Evolutionary conservation across 2,113 vertebrate species (phyloP).

Genomic region (Rutilus rutilus): DNA sequence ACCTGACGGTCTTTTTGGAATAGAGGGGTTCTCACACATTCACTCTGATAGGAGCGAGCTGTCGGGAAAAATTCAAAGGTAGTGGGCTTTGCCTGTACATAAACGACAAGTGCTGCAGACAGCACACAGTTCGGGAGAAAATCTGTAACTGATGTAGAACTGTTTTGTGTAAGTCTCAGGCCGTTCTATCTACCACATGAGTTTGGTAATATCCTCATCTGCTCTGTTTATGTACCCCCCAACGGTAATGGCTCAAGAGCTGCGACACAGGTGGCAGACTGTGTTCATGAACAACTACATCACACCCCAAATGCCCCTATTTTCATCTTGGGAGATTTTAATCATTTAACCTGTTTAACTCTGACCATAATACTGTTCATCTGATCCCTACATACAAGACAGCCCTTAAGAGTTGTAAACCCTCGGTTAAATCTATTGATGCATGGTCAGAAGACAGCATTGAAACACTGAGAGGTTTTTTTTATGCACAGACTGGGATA

Average conservation of each 20-base stretch:
- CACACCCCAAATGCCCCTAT: background rate
- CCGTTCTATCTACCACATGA: background rate
- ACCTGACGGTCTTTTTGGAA: background rate
- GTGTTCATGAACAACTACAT: background rate
- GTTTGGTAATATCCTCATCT: background rate
- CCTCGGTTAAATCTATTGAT: background rate
- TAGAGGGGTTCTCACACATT: background rate
- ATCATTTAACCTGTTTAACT: background rate
- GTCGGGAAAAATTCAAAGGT: background rate
- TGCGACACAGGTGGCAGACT: background rate
- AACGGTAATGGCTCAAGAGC: background rate
- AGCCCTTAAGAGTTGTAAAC: background rate
- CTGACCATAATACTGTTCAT: background rate
- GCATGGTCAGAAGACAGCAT: background rate
- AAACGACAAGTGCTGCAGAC: slow-evolving; percentile 2
- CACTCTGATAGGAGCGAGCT: background rate
- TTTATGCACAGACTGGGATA: background rate
- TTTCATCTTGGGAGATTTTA: background rate
- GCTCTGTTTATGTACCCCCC: background rate
- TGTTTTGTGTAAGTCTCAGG: too few relatives aligned
- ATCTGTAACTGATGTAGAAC: background rate
- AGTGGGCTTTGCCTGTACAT: background rate
- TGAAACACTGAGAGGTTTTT: background rate
- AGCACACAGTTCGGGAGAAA: background rate
- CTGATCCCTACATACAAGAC: background rate